Base-by-base conservation (phyloP, 2,113 vertebrate genomes). In the Sylvilagus bachmani region DNA sequence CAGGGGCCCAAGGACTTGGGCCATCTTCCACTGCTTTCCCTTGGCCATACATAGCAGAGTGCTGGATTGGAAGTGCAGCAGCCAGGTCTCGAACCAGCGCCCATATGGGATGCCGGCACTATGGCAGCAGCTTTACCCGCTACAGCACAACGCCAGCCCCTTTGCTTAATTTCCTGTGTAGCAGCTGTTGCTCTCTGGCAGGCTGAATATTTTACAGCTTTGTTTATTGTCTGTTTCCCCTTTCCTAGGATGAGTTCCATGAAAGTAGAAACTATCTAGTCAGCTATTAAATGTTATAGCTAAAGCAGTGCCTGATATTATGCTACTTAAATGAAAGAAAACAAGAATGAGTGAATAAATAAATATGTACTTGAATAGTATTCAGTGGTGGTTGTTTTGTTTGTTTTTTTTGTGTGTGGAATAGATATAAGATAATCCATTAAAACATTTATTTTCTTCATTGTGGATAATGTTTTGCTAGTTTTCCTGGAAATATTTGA, bases 211-310 rank as follows among this genome's bases (percentile, higher is more conserved):
- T 97, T 95, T 91, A 73, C 64, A 87, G 62, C 66, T 86, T 62
- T 86, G 6, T 86, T 86, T 87, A 80, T 69, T 90, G 29, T 93
- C 71, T 78, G 3, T 90, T 25, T 84, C 33, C 29, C 77, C 62
- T 95, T 92, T 92, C 16, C 53, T 78, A 80, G 33, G 91, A 51
- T 92, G 90, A 93, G n/a, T 91, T 97, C 36, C 31, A 10, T 90
- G 74, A 70, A 88, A 93, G 6, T 89, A 89, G 62, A 25, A 86
- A 95, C 66, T 93, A 3, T 84, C 24, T 73, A 36, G 31, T 80
- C 84, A 58, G 11, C 62, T 90, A 0, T 67, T 84, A 19, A 89
- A 79, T 44, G 24, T 77, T 95, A 29, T 88, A 86, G 53, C 91
- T 67, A 67, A 94, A 90, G 90, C 13, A 82, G 14, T 89, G 91